These are phyloP conservation scores for Drosophila subquinaria DNA, from an alignment of 2,888 invertebrate genomes.

Conservation along the genomic window DNA sequence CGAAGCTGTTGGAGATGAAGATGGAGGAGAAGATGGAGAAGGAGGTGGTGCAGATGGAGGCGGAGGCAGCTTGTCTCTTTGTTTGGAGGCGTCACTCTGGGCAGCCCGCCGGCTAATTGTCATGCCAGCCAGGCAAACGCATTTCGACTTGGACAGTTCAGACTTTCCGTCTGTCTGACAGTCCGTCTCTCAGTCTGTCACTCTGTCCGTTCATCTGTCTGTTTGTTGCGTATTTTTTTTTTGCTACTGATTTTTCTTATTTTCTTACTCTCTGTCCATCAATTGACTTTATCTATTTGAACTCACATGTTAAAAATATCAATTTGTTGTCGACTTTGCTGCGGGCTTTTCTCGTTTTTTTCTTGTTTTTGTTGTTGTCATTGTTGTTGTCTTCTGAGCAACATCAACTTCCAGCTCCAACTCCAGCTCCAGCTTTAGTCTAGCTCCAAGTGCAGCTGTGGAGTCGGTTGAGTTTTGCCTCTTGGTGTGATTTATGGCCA, in stretches of 20 bases:
- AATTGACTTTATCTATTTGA: slow-evolving; percentile 81
- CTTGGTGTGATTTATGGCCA: slow-evolving; percentile 77
- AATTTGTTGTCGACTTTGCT: slow-evolving; percentile 76
- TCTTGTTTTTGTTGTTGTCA: slow-evolving; percentile 1
- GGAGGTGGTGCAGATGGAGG: slow-evolving; percentile 6
- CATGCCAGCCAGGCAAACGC: slow-evolving; percentile 76
- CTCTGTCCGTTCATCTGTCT: slow-evolving; percentile 21
- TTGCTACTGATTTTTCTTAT: slow-evolving; percentile 77
- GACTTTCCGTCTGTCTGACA: slow-evolving; percentile 8
- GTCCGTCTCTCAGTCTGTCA: slow-evolving; percentile 6
- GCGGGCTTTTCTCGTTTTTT: slow-evolving; percentile 41
- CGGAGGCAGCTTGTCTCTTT: slow-evolving; percentile 51
- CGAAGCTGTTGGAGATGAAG: neutral
- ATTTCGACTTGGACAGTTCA: slow-evolving; percentile 54
- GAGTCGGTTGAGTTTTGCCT: slow-evolving; percentile 67
- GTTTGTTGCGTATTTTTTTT: slow-evolving; percentile 34
- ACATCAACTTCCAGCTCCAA: slow-evolving; percentile 15
- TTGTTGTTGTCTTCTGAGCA: slow-evolving; percentile 15
- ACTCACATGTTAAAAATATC: slow-evolving; percentile 79
- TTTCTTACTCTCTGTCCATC: slow-evolving; percentile 73
- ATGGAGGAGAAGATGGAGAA: neutral
- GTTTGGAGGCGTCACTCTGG: slow-evolving; percentile 75
- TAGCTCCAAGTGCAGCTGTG: slow-evolving; percentile 33
- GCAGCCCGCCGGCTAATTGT: slow-evolving; percentile 74
- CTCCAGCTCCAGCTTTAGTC: slow-evolving; percentile 20